Evolutionary conservation across 2,888 invertebrate genomes (phyloP).

Genomic region (Cremastobaeus sp.): DNA sequence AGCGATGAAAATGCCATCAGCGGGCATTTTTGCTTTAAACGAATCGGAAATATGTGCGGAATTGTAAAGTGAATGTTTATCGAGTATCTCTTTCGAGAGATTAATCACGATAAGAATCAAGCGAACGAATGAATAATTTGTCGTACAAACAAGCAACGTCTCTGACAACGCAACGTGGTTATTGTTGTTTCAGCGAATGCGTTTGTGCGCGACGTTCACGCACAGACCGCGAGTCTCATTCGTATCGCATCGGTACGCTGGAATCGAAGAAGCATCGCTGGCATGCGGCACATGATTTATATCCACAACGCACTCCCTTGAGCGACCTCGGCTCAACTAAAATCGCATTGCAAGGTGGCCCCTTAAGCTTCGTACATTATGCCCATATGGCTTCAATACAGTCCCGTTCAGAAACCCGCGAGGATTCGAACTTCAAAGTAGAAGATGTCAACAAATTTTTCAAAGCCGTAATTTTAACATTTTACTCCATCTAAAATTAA

Average conservation of each 20-base stretch:
- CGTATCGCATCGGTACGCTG: constrained; percentile 40
- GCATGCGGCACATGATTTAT: constrained; percentile 57
- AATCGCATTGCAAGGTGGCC: constrained; percentile 54
- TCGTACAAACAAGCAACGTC: constrained; percentile 50
- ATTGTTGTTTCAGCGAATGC: constrained; percentile 37
- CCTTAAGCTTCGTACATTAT: constrained; percentile 53
- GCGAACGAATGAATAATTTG: constrained; percentile 55
- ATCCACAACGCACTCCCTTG: constrained; percentile 44
- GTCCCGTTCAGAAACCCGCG: constrained; percentile 11
- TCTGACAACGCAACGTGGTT: constrained; percentile 27
- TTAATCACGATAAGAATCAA: constrained; percentile 52
- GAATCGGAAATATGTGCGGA: constrained; percentile 24
- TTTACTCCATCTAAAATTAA: no score
- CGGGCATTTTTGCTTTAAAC: constrained; percentile 4
- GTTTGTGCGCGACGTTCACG: constrained; percentile 23
- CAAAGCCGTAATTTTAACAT: background rate
- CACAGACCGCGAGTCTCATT: constrained; percentile 38
- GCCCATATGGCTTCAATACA: constrained; percentile 43
- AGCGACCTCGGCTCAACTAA: constrained; percentile 49
- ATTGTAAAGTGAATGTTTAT: constrained; percentile 43
- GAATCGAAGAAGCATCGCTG: constrained; percentile 50
- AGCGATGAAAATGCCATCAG: constrained; percentile 14
- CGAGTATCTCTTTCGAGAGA: constrained; percentile 25
- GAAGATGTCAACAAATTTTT: background rate
- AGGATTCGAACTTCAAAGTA: no score